Percentiles rank a stretch among this genome's conserved stretches.
These are phyloP conservation scores for Echinarachnius parma DNA, from an alignment of 53 echinoderm and acorn worm genomes.

Conservation along the genomic window DNA sequence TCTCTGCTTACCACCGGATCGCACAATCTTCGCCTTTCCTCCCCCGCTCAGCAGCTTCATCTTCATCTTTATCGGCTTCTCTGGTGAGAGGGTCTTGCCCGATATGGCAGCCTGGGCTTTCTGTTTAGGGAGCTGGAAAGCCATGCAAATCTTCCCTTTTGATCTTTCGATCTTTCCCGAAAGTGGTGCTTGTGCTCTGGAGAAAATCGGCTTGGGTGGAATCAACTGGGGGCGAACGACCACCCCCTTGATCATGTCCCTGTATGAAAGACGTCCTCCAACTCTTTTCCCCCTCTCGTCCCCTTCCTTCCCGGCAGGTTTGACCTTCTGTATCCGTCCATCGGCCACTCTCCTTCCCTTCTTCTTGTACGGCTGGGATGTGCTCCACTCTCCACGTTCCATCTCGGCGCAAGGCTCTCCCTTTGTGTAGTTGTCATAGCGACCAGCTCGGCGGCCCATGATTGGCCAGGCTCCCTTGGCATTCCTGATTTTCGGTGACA, in stretches of 20 bases:
- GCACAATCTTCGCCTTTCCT: slow-evolving; percentile 52
- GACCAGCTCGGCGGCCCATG: slow-evolving; percentile 35
- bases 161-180: background rate
- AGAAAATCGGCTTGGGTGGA: background rate
- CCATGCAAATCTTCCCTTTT: slow-evolving; percentile 18
- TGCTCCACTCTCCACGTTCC: slow-evolving; percentile 57
- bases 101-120: background rate
- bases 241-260: slow-evolving; percentile 51
- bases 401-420: slow-evolving; percentile 53
- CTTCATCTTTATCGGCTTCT: slow-evolving; percentile 24
- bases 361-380: slow-evolving; percentile 23
- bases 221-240: slow-evolving; percentile 22
- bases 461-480: slow-evolving; percentile 34
- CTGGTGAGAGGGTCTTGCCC: background rate
- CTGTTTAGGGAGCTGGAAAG: slow-evolving; percentile 9
- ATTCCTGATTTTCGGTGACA: slow-evolving; percentile 23
- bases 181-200: background rate
- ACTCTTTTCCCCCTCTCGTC: background rate
- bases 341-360: slow-evolving; percentile 13
- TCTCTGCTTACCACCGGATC: slow-evolving; percentile 31
- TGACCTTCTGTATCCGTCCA: slow-evolving; percentile 34
- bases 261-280: slow-evolving; percentile 25
- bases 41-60: slow-evolving; percentile 55
- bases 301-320: slow-evolving; percentile 15
- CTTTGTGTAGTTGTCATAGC: slow-evolving; percentile 33